Evolutionary conservation across 1,140 invertebrate species (phyloP).

Genomic region (Danaus melanippus): DNA sequence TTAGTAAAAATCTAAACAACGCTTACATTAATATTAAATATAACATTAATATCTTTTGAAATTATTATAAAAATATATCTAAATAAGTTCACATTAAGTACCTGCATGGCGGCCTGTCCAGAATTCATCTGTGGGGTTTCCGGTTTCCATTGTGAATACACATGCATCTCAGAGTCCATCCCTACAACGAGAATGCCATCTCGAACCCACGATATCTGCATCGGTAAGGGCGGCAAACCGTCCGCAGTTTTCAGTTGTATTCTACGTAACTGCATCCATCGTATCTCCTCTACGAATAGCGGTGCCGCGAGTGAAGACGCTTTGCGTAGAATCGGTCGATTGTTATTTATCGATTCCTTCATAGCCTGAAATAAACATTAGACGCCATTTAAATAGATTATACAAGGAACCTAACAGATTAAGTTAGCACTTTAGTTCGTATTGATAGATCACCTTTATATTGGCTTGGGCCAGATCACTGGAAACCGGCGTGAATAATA

Average conservation of each 20-base stretch:
- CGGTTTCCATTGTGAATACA: constrained; percentile 98
- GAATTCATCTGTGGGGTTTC: constrained; percentile 67
- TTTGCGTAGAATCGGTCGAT: constrained; percentile 87
- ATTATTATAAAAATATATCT: neutral
- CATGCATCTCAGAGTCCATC: constrained; percentile 99
- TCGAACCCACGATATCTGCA: constrained; percentile 98
- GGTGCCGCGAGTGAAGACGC: constrained; percentile 89
- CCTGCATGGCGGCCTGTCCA: constrained; percentile 35
- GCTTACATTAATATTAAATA: constrained; percentile 1
- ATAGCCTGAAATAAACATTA: constrained; percentile 70
- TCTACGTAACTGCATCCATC: constrained; percentile 96
- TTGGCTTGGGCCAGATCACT: constrained; percentile 93
- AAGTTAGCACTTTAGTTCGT: constrained; percentile 4
- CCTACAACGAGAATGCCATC: constrained; percentile 98
- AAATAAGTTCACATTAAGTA: constrained; percentile 16
- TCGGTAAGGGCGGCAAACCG: constrained; percentile 94
- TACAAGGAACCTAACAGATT: neutral
- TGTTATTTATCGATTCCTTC: constrained; percentile 85
- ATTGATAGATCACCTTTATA: constrained; percentile 76
- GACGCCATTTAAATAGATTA: constrained; percentile 3
- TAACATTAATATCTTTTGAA: neutral
- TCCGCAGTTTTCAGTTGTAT: constrained; percentile 95
- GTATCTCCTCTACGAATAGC: constrained; percentile 87
- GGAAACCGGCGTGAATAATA: constrained; percentile 88
- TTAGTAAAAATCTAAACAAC: too few species aligned